These are phyloP conservation scores for Pyrocoelia pectoralis DNA, from an alignment of 2,888 invertebrate species.

Conservation along the genomic window DNA sequence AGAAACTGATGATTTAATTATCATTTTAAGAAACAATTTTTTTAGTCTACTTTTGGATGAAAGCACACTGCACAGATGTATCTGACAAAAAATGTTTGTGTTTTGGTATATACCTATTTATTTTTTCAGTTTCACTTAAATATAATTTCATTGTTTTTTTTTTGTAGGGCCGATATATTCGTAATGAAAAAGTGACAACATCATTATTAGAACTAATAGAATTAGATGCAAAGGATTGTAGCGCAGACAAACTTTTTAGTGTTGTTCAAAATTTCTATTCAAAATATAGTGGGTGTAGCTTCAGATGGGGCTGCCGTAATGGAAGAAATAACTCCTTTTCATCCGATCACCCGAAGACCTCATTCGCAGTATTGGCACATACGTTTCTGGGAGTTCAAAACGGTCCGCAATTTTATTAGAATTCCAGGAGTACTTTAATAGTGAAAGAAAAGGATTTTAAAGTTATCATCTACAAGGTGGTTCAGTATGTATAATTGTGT, in stretches of 20 bases:
- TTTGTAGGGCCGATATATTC: no score
- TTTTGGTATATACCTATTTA: background rate
- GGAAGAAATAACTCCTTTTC: background rate
- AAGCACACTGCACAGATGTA: conserved; percentile 1
- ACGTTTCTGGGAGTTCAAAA: background rate
- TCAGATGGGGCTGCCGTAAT: no score
- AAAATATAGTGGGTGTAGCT: no score
- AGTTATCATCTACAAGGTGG: background rate
- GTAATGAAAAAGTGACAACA: no score
- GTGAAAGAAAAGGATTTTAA: background rate
- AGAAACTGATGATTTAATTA: background rate
- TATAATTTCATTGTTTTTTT: no score
- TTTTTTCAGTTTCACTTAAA: background rate
- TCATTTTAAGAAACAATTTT: background rate
- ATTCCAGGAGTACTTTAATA: background rate
- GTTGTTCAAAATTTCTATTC: no score
- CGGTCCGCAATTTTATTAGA: background rate
- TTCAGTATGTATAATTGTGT: background rate
- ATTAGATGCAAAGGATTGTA: no score
- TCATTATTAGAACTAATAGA: no score
- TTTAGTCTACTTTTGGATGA: background rate
- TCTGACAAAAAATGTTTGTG: background rate
- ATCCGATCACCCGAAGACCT: background rate
- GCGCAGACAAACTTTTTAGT: no score
- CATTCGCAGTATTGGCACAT: no score